Conservation (phyloP, 2,113 vertebrate species). For the Takifugu bimaculatus region DNA sequence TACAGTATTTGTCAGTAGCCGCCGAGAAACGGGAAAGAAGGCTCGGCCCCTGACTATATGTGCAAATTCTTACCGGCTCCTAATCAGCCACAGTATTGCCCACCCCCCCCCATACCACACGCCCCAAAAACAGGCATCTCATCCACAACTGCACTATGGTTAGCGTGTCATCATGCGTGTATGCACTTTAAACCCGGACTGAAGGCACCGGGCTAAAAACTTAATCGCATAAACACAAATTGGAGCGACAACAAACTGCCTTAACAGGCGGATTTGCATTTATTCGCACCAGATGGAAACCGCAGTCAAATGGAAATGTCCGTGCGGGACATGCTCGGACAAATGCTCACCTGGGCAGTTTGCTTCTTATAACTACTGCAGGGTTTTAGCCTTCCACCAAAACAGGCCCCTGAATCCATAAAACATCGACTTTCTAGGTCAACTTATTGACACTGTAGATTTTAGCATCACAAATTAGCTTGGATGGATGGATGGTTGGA, state of each 20-base stretch:
- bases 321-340: neutral
- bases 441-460: conserved; percentile 42
- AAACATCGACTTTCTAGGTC: conserved; percentile 30
- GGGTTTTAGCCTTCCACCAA: too few relatives aligned
- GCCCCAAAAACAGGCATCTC: conserved; percentile 50
- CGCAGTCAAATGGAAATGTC: conserved; percentile 5
- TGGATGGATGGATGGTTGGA: conserved; percentile 22
- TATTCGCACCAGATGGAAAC: conserved; percentile 26
- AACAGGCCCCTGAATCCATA: too few relatives aligned
- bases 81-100: conserved; percentile 45
- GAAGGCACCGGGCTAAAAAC: conserved; percentile 30
- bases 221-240: conserved; percentile 44
- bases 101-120: conserved; percentile 14
- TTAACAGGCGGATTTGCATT: conserved; percentile 27
- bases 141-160: conserved; percentile 38
- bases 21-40: conserved; percentile 20
- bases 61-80: conserved; percentile 13
- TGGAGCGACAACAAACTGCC: conserved; percentile 50
- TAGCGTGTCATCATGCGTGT: conserved; percentile 31
- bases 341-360: conserved; percentile 51
- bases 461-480: conserved; percentile 54
- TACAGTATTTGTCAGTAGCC: conserved; percentile 43
- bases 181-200: conserved; percentile 41
- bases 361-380: conserved; percentile 41
- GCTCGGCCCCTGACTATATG: neutral